A percentile compares a stretch with the other conserved stretches of the same genome.
These are phyloP conservation scores for Oophaga sylvatica DNA, from an alignment of 2,797 vertebrate species.

Conservation along the genomic window DNA sequence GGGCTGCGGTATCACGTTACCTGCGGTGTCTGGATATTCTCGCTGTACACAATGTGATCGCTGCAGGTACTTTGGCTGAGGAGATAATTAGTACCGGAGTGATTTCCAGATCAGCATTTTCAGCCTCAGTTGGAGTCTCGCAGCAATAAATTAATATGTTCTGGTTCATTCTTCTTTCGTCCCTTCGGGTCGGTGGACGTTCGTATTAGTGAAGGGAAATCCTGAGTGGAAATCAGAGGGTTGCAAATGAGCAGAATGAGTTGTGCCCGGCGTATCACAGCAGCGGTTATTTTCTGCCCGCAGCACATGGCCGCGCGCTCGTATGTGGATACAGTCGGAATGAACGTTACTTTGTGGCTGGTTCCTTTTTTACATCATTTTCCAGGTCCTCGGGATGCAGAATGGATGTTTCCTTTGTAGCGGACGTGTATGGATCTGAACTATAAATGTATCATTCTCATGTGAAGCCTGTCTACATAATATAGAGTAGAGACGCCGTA, in stretches of 20 bases:
- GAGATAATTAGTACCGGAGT: not conserved
- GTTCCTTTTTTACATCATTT: not conserved
- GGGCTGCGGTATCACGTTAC: too few species aligned
- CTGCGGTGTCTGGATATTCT: not conserved
- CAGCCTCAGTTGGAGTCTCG: not conserved
- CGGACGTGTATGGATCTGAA: too few species aligned
- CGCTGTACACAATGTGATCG: not conserved
- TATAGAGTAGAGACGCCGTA: too few species aligned
- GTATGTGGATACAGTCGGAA: too few species aligned
- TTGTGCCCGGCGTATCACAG: not conserved
- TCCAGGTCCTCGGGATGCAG: not conserved
- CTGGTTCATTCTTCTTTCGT: not conserved
- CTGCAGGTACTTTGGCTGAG: not conserved
- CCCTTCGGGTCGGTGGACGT: not conserved
- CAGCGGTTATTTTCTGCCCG: not conserved
- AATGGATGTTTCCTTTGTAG: not conserved
- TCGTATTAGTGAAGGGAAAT: not conserved
- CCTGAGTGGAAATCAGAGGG: not conserved
- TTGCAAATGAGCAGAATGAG: not conserved
- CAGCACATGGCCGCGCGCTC: not conserved
- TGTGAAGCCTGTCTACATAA: too few species aligned
- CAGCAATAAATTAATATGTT: not conserved
- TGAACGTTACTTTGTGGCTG: not conserved
- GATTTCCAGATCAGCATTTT: conserved; percentile 3
- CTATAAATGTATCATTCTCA: too few species aligned